These are phyloP conservation scores for Labeo catla DNA, from an alignment of 2,113 vertebrate genomes.

Conservation along the genomic window DNA sequence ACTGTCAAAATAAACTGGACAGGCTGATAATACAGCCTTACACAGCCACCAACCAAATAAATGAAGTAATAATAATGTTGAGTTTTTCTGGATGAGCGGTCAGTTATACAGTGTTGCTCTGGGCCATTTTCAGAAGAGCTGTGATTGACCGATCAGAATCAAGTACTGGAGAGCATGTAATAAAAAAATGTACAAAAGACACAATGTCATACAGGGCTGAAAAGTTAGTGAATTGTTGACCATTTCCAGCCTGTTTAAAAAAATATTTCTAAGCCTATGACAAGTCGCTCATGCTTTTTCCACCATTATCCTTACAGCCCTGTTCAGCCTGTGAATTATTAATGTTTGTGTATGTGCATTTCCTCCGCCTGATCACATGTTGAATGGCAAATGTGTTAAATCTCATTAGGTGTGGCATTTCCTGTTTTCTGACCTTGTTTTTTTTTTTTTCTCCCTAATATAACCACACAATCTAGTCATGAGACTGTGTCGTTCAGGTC, in stretches of 20 bases:
- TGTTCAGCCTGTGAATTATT: not conserved
- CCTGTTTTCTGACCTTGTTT: not conserved
- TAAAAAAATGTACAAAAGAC: not conserved
- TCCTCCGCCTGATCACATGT: not conserved
- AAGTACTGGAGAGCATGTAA: not conserved
- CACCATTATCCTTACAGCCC: not conserved
- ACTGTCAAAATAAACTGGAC: not conserved
- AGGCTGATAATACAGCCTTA: not conserved
- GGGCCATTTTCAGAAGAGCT: not conserved
- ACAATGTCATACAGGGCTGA: not conserved
- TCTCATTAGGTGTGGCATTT: not conserved
- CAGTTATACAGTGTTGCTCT: not conserved
- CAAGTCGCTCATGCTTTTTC: not conserved
- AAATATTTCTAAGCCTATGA: not conserved
- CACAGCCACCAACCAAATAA: not conserved
- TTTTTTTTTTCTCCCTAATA: not conserved
- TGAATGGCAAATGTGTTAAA: not conserved
- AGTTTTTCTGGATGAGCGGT: not conserved
- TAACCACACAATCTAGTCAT: not conserved
- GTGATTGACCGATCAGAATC: not conserved
- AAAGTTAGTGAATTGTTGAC: not conserved
- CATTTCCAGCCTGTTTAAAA: not conserved
- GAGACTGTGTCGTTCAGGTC: not conserved
- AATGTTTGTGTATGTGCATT: not conserved
- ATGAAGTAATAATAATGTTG: not conserved